A percentile compares a stretch with the other conserved stretches of the same genome.
phyloP scores from a whole-genome alignment of 2,113 vertebrate genomes.

The Tauraco erythrolophus region DNA sequence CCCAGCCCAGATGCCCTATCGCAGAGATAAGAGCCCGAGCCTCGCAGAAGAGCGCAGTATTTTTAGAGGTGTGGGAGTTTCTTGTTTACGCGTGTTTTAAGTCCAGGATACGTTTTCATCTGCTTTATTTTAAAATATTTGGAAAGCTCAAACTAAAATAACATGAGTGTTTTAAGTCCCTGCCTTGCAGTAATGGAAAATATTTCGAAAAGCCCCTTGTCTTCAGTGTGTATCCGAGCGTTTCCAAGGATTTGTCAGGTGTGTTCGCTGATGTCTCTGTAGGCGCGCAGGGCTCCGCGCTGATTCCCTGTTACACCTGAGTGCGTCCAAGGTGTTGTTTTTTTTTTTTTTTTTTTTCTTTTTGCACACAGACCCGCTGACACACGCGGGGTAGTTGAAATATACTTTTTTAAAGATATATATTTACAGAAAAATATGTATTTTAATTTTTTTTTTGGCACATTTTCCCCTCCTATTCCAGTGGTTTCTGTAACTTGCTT shows the following conservation, averaged over 20 bases:
- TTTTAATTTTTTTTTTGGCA: background rate
- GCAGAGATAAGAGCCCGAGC: background rate
- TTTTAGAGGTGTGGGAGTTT: conserved; percentile 39
- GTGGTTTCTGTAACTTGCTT: background rate
- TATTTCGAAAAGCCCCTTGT: conserved; percentile 46
- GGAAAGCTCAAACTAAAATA: conserved; percentile 62
- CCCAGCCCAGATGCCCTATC: background rate
- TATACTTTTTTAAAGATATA: background rate
- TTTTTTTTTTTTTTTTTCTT: background rate
- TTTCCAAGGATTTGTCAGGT: conserved; percentile 57
- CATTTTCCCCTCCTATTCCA: background rate
- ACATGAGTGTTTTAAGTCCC: conserved; percentile 26
- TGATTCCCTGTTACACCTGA: background rate
- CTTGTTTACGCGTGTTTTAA: conserved; percentile 16
- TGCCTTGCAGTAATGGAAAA: conserved; percentile 60
- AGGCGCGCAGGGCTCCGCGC: accelerated
- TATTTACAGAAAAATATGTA: background rate
- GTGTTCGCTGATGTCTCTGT: background rate
- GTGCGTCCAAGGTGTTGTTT: background rate
- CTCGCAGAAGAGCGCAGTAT: background rate
- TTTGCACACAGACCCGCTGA: background rate
- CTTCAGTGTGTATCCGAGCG: background rate
- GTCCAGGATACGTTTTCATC: background rate
- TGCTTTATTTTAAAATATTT: conserved; percentile 69
- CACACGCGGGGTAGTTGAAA: background rate